Evolutionary conservation across 2,113 vertebrate species (phyloP).

Genomic region (Myiozetetes cayanensis): DNA sequence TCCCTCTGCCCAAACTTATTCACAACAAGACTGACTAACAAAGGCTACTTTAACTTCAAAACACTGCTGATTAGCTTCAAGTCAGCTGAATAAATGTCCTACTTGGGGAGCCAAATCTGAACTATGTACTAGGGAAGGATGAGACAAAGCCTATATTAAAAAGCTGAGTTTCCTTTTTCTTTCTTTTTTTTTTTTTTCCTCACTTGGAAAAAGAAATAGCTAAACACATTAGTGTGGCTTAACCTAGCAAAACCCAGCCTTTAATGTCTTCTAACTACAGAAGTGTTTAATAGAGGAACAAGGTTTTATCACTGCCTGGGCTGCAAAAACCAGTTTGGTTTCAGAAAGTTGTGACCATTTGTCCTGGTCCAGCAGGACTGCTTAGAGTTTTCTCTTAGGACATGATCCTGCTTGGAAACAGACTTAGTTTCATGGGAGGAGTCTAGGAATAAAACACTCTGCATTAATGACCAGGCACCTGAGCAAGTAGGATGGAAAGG

Average conservation of each 20-base stretch:
- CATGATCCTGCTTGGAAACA: neutral
- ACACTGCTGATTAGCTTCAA: neutral
- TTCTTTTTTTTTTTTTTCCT: rapidly evolving
- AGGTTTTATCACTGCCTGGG: neutral
- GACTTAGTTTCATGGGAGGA: neutral
- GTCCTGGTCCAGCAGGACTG: neutral
- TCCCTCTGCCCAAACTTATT: neutral
- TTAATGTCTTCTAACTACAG: neutral
- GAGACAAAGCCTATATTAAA: neutral
- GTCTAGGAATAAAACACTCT: neutral
- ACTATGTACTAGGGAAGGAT: neutral
- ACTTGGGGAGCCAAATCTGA: neutral
- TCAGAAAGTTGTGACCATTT: neutral
- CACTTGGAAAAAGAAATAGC: neutral
- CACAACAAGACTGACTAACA: neutral
- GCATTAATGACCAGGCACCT: neutral
- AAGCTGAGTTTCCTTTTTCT: neutral
- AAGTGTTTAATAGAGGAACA: neutral
- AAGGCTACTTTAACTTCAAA: constrained; percentile 11
- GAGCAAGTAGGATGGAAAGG: neutral
- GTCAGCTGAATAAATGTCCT: neutral
- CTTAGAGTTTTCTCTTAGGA: neutral
- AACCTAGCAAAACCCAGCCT: neutral
- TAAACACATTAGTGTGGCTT: neutral
- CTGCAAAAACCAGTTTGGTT: neutral